Conservation (phyloP, 2,113 vertebrate genomes). For the Thamnaconus septentrionalis region DNA sequence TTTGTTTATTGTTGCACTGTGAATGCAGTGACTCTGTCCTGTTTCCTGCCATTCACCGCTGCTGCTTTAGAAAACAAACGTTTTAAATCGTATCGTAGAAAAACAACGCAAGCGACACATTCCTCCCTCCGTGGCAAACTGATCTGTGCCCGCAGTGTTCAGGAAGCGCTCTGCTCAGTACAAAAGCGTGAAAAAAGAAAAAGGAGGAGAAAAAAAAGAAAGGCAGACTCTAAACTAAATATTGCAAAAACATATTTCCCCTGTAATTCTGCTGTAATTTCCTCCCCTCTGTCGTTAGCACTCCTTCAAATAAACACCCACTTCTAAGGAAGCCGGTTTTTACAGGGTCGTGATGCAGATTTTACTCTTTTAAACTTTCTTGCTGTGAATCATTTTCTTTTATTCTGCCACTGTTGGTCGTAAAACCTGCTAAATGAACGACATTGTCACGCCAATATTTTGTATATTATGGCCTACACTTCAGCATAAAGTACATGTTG, state of each 20-base stretch:
- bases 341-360: too few species aligned
- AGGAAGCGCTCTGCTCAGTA: conserved; percentile 29
- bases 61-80: background rate
- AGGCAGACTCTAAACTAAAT: conserved; percentile 1
- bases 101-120: conserved; percentile 1
- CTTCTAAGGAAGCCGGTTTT: background rate
- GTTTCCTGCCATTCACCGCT: conserved; percentile 19
- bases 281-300: conserved; percentile 17
- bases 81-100: conserved; percentile 1
- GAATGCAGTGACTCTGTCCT: background rate
- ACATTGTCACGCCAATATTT: conserved; percentile 1
- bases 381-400: too few species aligned
- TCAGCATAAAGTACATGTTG: conserved; percentile 6
- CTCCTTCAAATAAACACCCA: conserved; percentile 18
- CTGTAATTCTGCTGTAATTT: conserved; percentile 28
- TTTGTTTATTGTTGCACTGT: too few species aligned
- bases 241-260: conserved; percentile 30
- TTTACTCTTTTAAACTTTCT: too few species aligned
- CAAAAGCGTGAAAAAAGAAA: too few species aligned
- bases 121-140: conserved; percentile 14
- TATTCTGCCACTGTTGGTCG: too few species aligned
- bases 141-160: background rate
- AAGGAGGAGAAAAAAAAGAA: too few species aligned
- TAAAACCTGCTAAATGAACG: too few species aligned
- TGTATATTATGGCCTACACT: background rate